Evolutionary conservation across 2,797 vertebrate species (phyloP).

Genomic region (Graptemys geographica): DNA sequence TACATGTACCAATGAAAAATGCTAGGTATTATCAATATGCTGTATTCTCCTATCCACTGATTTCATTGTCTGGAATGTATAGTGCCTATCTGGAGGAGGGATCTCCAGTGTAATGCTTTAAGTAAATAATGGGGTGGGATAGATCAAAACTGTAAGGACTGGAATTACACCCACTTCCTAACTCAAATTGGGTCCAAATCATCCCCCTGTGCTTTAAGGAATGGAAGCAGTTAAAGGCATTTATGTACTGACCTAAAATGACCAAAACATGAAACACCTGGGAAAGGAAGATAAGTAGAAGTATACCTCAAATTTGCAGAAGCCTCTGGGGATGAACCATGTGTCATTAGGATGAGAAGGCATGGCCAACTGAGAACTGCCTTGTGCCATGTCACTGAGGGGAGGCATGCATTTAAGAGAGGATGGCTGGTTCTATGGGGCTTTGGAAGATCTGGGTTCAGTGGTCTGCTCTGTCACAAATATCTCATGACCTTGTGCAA

Average conservation of each 20-base stretch:
- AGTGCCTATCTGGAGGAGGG: neutral
- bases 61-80: neutral
- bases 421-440: neutral
- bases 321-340: neutral
- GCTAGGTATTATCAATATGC: neutral
- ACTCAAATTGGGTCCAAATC: neutral
- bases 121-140: neutral
- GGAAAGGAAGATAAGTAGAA: neutral
- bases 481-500: neutral
- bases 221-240: fast-evolving
- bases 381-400: too few species aligned
- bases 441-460: neutral
- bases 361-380: neutral
- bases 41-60: neutral
- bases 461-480: neutral
- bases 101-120: neutral
- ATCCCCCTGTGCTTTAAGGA: neutral
- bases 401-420: neutral
- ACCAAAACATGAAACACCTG: neutral
- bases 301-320: neutral
- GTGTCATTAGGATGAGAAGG: neutral
- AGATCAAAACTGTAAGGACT: neutral
- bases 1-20: neutral
- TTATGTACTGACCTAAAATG: neutral
- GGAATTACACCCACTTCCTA: neutral